Conservation (phyloP, 1,140 invertebrate genomes). For the Drosophila arawakana region DNA sequence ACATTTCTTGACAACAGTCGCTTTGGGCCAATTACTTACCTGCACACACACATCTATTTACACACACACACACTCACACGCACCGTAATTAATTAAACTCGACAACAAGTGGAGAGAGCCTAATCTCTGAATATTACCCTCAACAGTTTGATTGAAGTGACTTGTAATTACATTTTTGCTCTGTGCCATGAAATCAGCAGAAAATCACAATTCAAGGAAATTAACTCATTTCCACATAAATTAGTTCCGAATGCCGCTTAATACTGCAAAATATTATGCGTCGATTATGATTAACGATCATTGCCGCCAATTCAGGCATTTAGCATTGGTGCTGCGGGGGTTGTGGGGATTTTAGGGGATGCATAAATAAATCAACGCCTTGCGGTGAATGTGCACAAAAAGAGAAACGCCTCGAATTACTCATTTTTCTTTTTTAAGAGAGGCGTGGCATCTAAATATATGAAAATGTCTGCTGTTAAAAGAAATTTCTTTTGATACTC, state of each 20-base stretch:
- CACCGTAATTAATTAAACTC: constrained; percentile 51
- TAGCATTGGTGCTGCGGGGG: background rate
- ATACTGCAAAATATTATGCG: constrained; percentile 73
- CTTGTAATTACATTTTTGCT: constrained; percentile 67
- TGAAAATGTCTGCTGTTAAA: constrained; percentile 39
- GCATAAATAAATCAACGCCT: constrained; percentile 55
- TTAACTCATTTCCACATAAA: constrained; percentile 83
- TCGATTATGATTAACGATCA: constrained; percentile 82
- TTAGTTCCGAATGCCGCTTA: constrained; percentile 72
- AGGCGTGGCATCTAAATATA: constrained; percentile 46
- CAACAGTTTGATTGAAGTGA: constrained; percentile 53
- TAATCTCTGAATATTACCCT: constrained; percentile 33
- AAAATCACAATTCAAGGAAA: constrained; percentile 81
- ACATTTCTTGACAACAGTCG: background rate
- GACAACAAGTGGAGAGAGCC: constrained; percentile 36
- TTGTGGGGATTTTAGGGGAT: background rate
- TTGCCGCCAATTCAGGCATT: constrained; percentile 41
- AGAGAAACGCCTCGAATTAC: constrained; percentile 35
- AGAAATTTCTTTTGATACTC: constrained; percentile 43
- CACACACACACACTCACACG: constrained; percentile 63
- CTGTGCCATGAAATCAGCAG: constrained; percentile 74
- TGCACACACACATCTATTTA: constrained; percentile 13
- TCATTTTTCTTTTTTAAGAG: constrained; percentile 8
- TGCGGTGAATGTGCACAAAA: constrained; percentile 62
- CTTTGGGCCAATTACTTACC: constrained; percentile 28